phyloP scores from a whole-genome alignment of 2,113 vertebrate genomes.

The Catharus fuscescens region DNA sequence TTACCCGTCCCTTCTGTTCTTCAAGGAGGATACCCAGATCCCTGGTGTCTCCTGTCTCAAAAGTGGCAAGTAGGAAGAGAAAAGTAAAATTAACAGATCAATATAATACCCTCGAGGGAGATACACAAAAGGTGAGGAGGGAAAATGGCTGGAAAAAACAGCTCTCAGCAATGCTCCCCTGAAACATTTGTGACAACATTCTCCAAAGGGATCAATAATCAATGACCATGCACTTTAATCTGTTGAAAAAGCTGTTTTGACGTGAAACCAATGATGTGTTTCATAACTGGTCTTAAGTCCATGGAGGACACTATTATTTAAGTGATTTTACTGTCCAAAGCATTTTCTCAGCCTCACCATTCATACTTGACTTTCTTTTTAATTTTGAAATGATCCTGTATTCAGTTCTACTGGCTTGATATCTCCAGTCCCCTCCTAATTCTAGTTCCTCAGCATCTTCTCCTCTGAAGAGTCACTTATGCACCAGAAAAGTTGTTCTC shows the following conservation, averaged over 20 bases:
- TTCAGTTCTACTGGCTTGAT: not conserved
- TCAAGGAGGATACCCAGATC: not conserved
- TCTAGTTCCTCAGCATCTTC: not conserved
- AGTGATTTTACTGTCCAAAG: not conserved
- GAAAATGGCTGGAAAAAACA: not conserved
- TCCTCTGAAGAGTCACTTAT: not conserved
- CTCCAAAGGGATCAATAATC: not conserved
- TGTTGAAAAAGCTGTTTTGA: not conserved
- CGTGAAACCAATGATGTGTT: not conserved
- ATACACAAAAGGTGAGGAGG: not conserved
- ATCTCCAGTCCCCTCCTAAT: not conserved
- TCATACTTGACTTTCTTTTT: not conserved
- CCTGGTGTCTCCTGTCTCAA: not conserved
- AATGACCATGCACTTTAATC: not conserved
- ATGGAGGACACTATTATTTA: not conserved
- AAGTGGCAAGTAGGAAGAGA: not conserved
- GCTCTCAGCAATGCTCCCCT: not conserved
- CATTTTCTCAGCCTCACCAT: not conserved
- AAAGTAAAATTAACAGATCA: not conserved
- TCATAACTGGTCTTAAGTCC: not conserved
- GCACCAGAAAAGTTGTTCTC: not conserved
- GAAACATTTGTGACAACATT: not conserved
- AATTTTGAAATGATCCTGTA: not conserved
- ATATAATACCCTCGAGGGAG: not conserved
- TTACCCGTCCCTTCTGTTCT: not conserved